Percentiles rank a stretch among this genome's conserved stretches.
Evolutionary conservation across 2,797 vertebrate genomes (phyloP).

Genomic region (Babyrousa celebensis): DNA sequence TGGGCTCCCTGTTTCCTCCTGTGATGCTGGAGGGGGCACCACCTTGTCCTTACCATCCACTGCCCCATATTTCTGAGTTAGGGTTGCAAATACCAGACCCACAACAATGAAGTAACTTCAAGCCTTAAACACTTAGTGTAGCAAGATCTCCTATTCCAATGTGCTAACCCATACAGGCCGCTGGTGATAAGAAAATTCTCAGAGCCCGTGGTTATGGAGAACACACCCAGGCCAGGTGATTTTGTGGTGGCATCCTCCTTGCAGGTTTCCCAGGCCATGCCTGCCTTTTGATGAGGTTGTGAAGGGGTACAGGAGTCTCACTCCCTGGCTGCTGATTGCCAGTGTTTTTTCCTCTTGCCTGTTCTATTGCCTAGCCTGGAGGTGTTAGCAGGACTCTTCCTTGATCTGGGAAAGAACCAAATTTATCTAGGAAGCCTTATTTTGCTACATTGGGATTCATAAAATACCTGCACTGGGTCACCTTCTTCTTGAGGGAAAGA

Average conservation of each 20-base stretch:
- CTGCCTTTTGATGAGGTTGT: too few species aligned
- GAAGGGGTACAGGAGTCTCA: rapidly evolving
- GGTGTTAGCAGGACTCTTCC: too few species aligned
- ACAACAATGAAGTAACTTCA: rapidly evolving
- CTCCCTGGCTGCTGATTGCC: rapidly evolving
- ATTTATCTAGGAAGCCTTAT: too few species aligned
- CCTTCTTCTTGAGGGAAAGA: neutral
- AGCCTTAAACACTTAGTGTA: neutral
- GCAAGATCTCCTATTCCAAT: neutral
- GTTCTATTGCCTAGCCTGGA: neutral
- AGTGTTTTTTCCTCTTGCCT: neutral
- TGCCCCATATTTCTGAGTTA: too few species aligned
- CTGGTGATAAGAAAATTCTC: neutral
- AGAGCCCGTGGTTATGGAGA: neutral
- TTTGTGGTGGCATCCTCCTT: neutral
- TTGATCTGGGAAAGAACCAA: neutral
- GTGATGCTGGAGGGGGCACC: neutral
- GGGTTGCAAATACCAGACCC: neutral
- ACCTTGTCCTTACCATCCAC: neutral
- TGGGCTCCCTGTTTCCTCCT: neutral
- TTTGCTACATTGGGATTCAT: neutral
- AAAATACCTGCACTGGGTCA: neutral
- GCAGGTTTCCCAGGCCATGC: too few species aligned
- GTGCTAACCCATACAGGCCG: neutral
- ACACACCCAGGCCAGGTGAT: too few species aligned